A percentile compares a stretch with the other conserved stretches of the same genome.
Evolutionary conservation across 2,113 vertebrate species (phyloP).

Genomic region (Gambusia affinis): DNA sequence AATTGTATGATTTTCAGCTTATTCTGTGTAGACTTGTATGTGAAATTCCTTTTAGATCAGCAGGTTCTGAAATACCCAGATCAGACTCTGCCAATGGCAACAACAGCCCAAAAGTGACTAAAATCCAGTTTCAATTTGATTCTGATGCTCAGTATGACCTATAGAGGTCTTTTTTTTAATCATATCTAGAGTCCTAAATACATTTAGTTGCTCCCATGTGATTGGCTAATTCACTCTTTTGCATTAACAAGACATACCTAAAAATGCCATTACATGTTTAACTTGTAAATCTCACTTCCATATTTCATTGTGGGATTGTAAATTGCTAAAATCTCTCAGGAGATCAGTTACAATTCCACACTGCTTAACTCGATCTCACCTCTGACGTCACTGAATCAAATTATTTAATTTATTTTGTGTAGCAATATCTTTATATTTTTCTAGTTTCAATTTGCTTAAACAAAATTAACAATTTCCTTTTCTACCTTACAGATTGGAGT

Average conservation of each 20-base stretch:
- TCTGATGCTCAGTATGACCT: not conserved
- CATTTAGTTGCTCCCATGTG: not conserved
- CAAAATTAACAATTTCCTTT: slow-evolving; percentile 9
- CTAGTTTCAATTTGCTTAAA: slow-evolving; percentile 27
- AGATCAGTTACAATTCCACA: too few species aligned
- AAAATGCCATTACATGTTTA: not conserved
- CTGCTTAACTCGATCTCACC: not conserved
- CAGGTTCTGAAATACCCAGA: not conserved
- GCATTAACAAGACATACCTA: too few species aligned
- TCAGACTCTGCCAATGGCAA: not conserved
- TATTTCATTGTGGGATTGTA: not conserved
- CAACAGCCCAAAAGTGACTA: not conserved
- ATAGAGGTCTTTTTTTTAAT: too few species aligned
- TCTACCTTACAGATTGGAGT: slow-evolving; percentile 60
- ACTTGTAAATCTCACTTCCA: not conserved
- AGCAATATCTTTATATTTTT: not conserved
- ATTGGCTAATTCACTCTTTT: not conserved
- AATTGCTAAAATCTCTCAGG: not conserved
- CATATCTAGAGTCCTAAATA: too few species aligned
- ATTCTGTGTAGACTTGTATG: not conserved
- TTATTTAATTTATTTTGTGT: slow-evolving; percentile 45
- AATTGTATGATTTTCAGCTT: not conserved
- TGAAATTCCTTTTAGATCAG: not conserved
- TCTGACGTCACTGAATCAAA: slow-evolving; percentile 44
- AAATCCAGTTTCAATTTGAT: not conserved